Conservation (phyloP, 2,113 vertebrate species). For the Globicephala melas region DNA sequence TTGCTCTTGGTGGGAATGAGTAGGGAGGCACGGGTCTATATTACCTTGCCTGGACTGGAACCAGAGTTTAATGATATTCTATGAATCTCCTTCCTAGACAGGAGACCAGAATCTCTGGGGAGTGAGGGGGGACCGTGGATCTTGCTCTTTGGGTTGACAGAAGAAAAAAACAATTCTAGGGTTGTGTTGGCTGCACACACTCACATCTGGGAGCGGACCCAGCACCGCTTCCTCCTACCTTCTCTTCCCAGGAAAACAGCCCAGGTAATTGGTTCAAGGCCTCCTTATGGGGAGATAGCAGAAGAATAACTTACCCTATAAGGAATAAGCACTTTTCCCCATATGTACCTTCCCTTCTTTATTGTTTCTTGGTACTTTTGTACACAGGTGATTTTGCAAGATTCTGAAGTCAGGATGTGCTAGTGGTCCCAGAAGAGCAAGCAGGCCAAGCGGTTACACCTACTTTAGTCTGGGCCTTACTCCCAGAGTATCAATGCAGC, state of each 20-base stretch:
- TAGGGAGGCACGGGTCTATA: not conserved
- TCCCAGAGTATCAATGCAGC: no score
- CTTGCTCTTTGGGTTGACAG: not conserved
- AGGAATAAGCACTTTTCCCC: not conserved
- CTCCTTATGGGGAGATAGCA: not conserved
- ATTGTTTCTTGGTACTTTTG: not conserved
- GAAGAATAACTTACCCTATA: not conserved
- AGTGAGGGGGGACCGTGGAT: fast-evolving
- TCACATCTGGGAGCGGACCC: not conserved
- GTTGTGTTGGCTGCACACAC: fast-evolving
- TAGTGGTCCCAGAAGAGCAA: not conserved
- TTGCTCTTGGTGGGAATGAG: not conserved
- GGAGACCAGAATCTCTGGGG: no score
- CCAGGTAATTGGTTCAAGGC: not conserved
- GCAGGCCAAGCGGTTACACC: no score
- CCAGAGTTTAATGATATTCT: not conserved
- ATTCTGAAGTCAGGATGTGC: not conserved
- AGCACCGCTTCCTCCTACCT: not conserved
- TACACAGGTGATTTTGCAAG: not conserved
- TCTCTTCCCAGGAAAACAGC: not conserved
- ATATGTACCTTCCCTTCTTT: not conserved
- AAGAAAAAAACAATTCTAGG: not conserved
- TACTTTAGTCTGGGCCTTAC: not conserved
- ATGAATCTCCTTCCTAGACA: not conserved
- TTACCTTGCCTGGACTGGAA: not conserved